Evolutionary conservation across 2,113 vertebrate species (phyloP).

Genomic region (Pseudopipra pipra): DNA sequence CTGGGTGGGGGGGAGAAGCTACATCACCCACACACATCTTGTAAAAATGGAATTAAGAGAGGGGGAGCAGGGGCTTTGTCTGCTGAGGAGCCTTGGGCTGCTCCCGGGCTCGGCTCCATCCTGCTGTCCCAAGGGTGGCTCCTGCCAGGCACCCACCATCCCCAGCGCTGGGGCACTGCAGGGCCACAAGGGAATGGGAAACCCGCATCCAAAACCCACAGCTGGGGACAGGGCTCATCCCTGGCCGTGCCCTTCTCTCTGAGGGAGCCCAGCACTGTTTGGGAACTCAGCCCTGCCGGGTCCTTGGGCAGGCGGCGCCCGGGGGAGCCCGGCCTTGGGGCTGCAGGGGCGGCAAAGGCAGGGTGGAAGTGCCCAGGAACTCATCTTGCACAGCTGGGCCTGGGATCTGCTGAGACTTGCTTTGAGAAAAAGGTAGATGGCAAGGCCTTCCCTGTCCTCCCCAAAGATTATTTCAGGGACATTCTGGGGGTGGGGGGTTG

Average conservation of each 20-base stretch:
- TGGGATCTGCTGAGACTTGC: not conserved
- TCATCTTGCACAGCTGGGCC: not conserved
- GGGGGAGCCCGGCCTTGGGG: not conserved
- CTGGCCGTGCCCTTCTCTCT: fast-evolving
- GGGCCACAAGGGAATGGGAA: fast-evolving
- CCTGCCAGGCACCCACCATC: not conserved
- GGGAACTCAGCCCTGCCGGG: constrained; percentile 7
- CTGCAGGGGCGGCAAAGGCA: not conserved
- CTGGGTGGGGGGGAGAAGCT: not conserved
- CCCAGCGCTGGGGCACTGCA: not conserved
- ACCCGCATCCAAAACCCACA: fast-evolving
- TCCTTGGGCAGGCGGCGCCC: constrained; percentile 27
- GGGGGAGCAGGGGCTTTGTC: not conserved
- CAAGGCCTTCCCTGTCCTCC: not conserved
- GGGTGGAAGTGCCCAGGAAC: not conserved
- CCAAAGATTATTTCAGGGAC: not conserved
- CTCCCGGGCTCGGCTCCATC: not conserved
- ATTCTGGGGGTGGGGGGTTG: not conserved
- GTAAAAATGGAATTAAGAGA: not conserved
- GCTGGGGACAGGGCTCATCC: not conserved
- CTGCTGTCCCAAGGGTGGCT: not conserved
- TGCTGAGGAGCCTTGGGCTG: not conserved
- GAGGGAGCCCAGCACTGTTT: not conserved
- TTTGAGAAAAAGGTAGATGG: not conserved
- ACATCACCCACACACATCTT: not conserved